Conservation (phyloP, 2,888 invertebrate genomes). For the Perdita meconis region DNA sequence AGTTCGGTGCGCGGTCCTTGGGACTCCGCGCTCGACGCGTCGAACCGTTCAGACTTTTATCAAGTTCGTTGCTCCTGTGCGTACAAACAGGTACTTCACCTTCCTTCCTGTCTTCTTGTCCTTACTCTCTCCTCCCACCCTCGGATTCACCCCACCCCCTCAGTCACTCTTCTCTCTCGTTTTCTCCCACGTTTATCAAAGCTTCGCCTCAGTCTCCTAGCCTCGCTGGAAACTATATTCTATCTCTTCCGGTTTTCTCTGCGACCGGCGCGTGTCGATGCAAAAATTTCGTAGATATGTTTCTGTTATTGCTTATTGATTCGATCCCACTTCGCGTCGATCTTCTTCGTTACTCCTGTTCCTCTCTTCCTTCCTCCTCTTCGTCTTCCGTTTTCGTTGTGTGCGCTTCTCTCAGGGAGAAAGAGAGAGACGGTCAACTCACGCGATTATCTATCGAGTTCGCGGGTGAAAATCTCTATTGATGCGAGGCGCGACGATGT, state of each 20-base stretch:
- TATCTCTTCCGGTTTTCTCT: too few relatives aligned
- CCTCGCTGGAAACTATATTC: not conserved
- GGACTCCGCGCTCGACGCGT: not conserved
- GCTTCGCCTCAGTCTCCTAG: slow-evolving; percentile 2
- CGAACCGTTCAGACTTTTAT: slow-evolving; percentile 4
- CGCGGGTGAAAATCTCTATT: too few relatives aligned
- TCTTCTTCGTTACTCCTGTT: too few relatives aligned
- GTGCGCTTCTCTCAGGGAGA: too few relatives aligned
- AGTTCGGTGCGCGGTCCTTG: not conserved
- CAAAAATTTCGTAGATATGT: too few relatives aligned
- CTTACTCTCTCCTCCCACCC: slow-evolving; percentile 4
- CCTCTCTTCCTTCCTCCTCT: too few relatives aligned
- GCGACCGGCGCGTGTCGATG: too few relatives aligned
- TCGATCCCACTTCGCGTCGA: too few relatives aligned
- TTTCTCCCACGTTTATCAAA: not conserved
- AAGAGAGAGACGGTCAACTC: not conserved
- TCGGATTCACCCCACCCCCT: not conserved
- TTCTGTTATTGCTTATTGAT: too few relatives aligned
- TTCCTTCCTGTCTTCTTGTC: slow-evolving; percentile 11
- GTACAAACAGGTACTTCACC: slow-evolving; percentile 38
- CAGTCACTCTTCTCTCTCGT: not conserved
- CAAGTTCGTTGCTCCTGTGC: slow-evolving; percentile 23
- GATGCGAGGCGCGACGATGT: not conserved
- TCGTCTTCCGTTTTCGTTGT: too few relatives aligned
- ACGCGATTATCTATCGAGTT: too few relatives aligned